A percentile compares a stretch with the other conserved stretches of the same genome.
These are phyloP conservation scores for Malthinus flaveolus DNA, from an alignment of 2,888 invertebrate genomes.

Conservation along the genomic window DNA sequence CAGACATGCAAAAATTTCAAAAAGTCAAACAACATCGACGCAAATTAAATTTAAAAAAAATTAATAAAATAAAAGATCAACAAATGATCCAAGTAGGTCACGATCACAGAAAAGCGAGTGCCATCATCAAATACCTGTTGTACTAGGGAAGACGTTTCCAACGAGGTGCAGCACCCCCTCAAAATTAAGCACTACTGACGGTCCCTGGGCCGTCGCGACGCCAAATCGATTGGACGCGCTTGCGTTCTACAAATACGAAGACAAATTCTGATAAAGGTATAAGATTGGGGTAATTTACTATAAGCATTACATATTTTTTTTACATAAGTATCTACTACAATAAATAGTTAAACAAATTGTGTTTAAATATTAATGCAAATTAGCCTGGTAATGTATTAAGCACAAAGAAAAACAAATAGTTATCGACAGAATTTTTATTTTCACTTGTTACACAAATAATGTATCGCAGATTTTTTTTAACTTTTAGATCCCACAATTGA, in stretches of 20 bases:
- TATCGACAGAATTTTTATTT: too few species aligned
- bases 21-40: neutral
- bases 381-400: too few species aligned
- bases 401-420: too few species aligned
- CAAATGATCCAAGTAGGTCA: constrained; percentile 16
- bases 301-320: neutral
- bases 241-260: constrained; percentile 48
- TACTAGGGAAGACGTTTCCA: constrained; percentile 37
- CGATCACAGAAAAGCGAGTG: constrained; percentile 24
- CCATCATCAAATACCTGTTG: constrained; percentile 48
- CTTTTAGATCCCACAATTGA: too few species aligned
- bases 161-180: constrained; percentile 55
- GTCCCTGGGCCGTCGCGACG: constrained; percentile 61
- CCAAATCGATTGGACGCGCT: constrained; percentile 58
- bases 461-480: too few species aligned
- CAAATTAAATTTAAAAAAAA: constrained; percentile 1
- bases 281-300: constrained; percentile 36
- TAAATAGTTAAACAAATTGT: too few species aligned
- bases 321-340: neutral
- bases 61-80: constrained; percentile 5
- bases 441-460: too few species aligned
- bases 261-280: constrained; percentile 30
- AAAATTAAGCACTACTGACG: constrained; percentile 57
- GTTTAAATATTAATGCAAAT: too few species aligned
- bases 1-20: neutral